Conservation (phyloP, 2,888 invertebrate species). For the Podabrus alpinus region DNA sequence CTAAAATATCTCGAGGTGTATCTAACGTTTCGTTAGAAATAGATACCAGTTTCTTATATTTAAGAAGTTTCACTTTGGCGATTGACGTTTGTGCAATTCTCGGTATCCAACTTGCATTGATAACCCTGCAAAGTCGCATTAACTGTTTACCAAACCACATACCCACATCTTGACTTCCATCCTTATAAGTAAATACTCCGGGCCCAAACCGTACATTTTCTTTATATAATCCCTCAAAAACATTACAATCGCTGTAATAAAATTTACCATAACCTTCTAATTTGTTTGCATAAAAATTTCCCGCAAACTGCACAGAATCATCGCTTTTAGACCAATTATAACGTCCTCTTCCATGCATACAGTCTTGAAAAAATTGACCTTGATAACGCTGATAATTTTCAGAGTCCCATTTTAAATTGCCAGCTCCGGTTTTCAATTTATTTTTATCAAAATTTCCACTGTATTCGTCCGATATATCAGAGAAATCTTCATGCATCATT, state of each 20-base stretch:
- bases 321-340: conserved; percentile 53
- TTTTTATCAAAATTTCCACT: conserved; percentile 21
- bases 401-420: conserved; percentile 30
- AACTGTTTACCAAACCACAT: conserved; percentile 60
- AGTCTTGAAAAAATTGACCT: conserved; percentile 56
- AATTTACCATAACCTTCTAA: conserved; percentile 62
- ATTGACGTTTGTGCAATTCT: conserved; percentile 38
- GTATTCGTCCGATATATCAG: conserved; percentile 7
- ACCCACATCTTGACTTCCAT: conserved; percentile 60
- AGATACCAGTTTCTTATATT: conserved; percentile 45
- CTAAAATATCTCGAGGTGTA: conserved; percentile 37
- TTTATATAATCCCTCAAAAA: conserved; percentile 56
- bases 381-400: conserved; percentile 43
- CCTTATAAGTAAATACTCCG: conserved; percentile 57
- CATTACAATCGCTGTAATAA: conserved; percentile 58
- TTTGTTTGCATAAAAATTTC: conserved; percentile 58
- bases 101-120: conserved; percentile 41
- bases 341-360: conserved; percentile 59
- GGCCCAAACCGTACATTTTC: conserved; percentile 63
- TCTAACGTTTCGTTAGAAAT: conserved; percentile 33
- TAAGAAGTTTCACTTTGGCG: conserved; percentile 45
- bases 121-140: conserved; percentile 50
- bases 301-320: conserved; percentile 55
- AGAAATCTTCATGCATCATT: not conserved
- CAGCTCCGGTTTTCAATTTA: conserved; percentile 23